Evolutionary conservation across 2,113 vertebrate species (phyloP), one percentile per base, ranked within the genome.

Genomic region (Spilogale gracilis): DNA sequence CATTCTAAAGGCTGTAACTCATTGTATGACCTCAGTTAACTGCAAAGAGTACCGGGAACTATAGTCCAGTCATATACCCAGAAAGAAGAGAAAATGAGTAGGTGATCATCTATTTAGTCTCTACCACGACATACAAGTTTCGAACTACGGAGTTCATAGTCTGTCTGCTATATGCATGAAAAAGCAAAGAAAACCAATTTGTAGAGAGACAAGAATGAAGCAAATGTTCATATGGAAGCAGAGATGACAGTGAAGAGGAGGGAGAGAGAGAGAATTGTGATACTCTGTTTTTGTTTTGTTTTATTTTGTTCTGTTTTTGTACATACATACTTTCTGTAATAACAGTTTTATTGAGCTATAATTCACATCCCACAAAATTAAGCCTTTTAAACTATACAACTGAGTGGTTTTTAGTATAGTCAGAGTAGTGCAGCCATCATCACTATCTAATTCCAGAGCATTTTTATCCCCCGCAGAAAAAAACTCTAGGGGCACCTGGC

Each of bases 301-400:
- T 78, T 81, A 21, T n/a, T 90, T 92, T 84, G 43, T 69, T 63
- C n/a, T 89, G 12, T 89, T 88, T 43, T 32, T n/a, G 8, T 52
- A 86, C 43, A 67, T 50, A 84, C 43, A 48, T 50, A 89, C 73
- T 73, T 71, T 91, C 76, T 88, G 27, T 93, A 93, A 82, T 95
- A 95, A 86, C 38, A 74, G 48, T 32, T 74, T 93, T 67, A 86
- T 78, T 90, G 69, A 69, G 58, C 30, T 93, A 43, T 74, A 90
- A 81, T 76, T 94, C 21, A 67, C 32, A 48, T 63, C 56, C 25
- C 9, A 30, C 67, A 86, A 86, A 83, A 93, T 58, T 74, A 17
- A 82, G 48, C 18, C 43, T 83, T 90, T 82, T 69, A 83, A 82
- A 78, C 13, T 61, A 60, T 21, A 69, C 20, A 90, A 0, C 45